A percentile compares a stretch with the other conserved stretches of the same genome.
Conservation (phyloP, 2,797 vertebrate genomes). For the Argentina silus region DNA sequence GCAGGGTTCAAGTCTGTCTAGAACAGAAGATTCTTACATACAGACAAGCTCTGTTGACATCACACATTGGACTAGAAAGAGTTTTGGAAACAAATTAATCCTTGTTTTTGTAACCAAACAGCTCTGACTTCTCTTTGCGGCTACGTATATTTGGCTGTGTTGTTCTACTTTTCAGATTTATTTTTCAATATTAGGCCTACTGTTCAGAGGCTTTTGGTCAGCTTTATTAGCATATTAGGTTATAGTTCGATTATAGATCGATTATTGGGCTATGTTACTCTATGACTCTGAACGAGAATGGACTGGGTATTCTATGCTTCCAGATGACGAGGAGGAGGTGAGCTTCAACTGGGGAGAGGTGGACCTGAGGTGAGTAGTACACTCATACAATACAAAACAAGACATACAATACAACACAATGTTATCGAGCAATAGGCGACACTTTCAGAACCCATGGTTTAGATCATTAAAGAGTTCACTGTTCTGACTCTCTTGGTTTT, state of each 20-base stretch:
- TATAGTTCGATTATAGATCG: not conserved
- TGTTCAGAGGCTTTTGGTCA: not conserved
- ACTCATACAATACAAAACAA: not conserved
- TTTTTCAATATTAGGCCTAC: not conserved
- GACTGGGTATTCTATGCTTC: slow-evolving; percentile 51
- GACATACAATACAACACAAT: not conserved
- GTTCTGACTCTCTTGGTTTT: not conserved
- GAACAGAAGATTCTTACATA: not conserved
- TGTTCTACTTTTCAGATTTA: not conserved
- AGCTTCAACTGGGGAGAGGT: slow-evolving; percentile 69
- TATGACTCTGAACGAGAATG: slow-evolving; percentile 21
- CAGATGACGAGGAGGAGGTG: slow-evolving; percentile 70
- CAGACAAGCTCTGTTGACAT: slow-evolving; percentile 14
- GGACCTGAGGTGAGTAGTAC: slow-evolving; percentile 71
- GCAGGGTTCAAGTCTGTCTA: not conserved
- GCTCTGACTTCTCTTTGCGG: not conserved
- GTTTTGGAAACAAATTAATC: slow-evolving; percentile 16
- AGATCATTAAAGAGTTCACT: not conserved
- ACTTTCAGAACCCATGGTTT: too few relatives aligned
- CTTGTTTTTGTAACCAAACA: slow-evolving; percentile 10
- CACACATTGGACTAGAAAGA: not conserved
- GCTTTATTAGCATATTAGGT: not conserved
- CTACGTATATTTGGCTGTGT: not conserved
- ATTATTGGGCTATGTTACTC: slow-evolving; percentile 44
- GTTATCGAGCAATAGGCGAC: too few relatives aligned